Conservation (phyloP, 2,888 invertebrate species). For the Spisula solida region DNA sequence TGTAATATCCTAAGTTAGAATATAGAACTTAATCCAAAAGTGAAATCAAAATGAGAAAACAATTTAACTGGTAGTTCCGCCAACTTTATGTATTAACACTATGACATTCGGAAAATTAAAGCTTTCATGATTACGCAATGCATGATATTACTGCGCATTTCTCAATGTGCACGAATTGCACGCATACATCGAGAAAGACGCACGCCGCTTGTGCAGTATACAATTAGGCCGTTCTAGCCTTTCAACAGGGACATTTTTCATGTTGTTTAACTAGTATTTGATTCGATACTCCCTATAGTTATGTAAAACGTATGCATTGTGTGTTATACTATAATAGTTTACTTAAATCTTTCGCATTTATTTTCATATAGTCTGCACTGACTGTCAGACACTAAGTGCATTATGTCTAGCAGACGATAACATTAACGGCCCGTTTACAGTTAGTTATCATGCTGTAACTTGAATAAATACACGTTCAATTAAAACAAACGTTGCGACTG, state of each 20-base stretch:
- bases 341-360: slow-evolving; percentile 9
- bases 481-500: background rate
- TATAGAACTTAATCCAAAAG: slow-evolving; percentile 29
- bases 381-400: slow-evolving; percentile 21
- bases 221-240: slow-evolving; percentile 33
- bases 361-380: background rate
- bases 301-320: background rate
- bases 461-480: slow-evolving; percentile 3
- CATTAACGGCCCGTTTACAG: background rate
- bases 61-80: slow-evolving; percentile 24
- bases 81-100: slow-evolving; percentile 38
- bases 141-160: slow-evolving; percentile 54
- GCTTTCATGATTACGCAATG: slow-evolving; percentile 54
- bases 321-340: slow-evolving; percentile 2
- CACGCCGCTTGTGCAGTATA: slow-evolving; percentile 32
- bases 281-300: slow-evolving; percentile 6
- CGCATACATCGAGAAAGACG: slow-evolving; percentile 29
- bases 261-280: slow-evolving; percentile 26
- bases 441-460: background rate
- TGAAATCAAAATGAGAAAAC: background rate
- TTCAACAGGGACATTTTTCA: slow-evolving; percentile 36
- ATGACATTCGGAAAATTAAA: slow-evolving; percentile 48
- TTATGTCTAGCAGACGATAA: background rate
- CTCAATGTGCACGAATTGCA: slow-evolving; percentile 50
- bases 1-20: slow-evolving; percentile 17